Conservation (phyloP, 2,113 vertebrate genomes). For the Coturnix japonica region DNA sequence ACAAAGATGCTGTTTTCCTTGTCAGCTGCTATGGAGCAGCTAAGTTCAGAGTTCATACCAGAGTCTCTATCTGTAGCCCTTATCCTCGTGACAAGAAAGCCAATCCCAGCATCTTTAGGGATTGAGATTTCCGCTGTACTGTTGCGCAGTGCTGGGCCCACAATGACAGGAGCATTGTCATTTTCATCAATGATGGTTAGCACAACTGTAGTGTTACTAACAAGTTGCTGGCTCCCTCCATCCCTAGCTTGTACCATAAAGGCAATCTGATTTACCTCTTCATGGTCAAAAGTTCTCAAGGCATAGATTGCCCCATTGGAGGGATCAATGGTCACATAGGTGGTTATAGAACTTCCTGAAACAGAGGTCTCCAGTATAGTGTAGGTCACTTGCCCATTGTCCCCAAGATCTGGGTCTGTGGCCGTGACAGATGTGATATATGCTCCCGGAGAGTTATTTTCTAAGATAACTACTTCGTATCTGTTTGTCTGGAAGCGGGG, state of each 20-base stretch:
- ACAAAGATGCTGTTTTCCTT: constrained; percentile 89
- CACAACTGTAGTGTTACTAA: constrained; percentile 88
- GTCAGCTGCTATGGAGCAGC: constrained; percentile 86
- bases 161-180: constrained; percentile 90
- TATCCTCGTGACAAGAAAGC: constrained; percentile 86
- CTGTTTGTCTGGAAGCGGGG: constrained; percentile 92
- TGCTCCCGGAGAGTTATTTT: constrained; percentile 94
- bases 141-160: constrained; percentile 86
- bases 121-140: constrained; percentile 89
- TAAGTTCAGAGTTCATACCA: constrained; percentile 92
- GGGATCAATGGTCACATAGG: constrained; percentile 94
- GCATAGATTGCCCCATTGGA: constrained; percentile 95
- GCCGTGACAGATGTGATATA: constrained; percentile 93
- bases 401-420: constrained; percentile 91
- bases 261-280: constrained; percentile 89
- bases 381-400: constrained; percentile 96
- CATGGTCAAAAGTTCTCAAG: constrained; percentile 92
- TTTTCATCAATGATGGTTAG: constrained; percentile 95
- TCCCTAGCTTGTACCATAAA: constrained; percentile 93
- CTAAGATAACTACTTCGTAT: constrained; percentile 93
- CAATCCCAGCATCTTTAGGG: constrained; percentile 87
- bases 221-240: constrained; percentile 84
- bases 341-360: constrained; percentile 88
- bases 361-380: constrained; percentile 87
- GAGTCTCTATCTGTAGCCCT: constrained; percentile 91